phyloP scores from a whole-genome alignment of 2,113 vertebrate genomes.

The Cyanistes caeruleus region DNA sequence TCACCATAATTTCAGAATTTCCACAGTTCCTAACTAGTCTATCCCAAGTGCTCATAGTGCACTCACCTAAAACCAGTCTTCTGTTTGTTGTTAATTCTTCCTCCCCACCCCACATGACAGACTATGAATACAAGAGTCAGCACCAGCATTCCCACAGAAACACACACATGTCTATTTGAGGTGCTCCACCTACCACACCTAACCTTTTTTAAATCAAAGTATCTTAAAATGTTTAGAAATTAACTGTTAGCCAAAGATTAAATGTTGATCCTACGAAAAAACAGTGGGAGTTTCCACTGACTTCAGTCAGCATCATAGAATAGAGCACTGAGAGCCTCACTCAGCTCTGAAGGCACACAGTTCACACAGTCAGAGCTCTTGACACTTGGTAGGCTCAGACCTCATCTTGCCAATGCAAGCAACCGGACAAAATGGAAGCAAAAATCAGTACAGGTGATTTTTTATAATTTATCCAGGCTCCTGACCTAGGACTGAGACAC shows the following conservation, averaged over 20 bases:
- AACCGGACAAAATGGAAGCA: neutral
- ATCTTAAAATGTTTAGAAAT: neutral
- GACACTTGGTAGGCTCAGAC: neutral
- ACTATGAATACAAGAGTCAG: accelerated
- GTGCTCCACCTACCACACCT: neutral
- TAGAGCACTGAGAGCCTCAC: accelerated
- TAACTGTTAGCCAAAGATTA: neutral
- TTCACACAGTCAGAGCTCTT: neutral
- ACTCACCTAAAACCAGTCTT: neutral
- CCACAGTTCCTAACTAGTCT: neutral
- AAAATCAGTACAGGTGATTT: neutral
- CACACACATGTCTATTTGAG: neutral
- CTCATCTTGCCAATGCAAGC: neutral
- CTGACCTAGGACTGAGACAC: neutral
- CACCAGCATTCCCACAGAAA: neutral
- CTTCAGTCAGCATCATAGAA: neutral
- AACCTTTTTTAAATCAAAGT: neutral
- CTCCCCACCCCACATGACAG: neutral
- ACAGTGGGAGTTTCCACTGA: neutral
- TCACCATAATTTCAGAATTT: neutral
- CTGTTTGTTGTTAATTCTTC: neutral
- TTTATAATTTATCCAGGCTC: neutral
- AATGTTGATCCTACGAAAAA: neutral
- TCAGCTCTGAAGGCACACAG: neutral
- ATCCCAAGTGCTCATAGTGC: neutral